Evolutionary conservation across 2,888 invertebrate species (phyloP).

Genomic region (Belgica antarctica): DNA sequence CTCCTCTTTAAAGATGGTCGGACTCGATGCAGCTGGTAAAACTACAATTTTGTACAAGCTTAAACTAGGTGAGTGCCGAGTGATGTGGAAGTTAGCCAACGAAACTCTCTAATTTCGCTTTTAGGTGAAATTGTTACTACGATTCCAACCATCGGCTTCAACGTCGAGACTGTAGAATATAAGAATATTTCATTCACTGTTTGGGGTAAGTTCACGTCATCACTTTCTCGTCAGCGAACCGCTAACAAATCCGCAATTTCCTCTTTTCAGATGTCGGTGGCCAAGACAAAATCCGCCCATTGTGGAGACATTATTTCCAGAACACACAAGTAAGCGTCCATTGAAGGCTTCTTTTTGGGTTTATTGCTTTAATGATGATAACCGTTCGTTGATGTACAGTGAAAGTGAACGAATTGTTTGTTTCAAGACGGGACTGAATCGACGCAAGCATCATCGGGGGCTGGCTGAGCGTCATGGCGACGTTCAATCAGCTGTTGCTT

Average conservation of each 20-base stretch:
- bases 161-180: conserved; percentile 98
- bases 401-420: conserved; percentile 46
- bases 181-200: conserved; percentile 99
- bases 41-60: conserved; percentile 99
- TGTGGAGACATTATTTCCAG: conserved; percentile 98
- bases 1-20: conserved; percentile 70
- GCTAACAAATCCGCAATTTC: neutral
- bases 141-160: conserved; percentile 69
- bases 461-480: too few species aligned
- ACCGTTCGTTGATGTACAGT: conserved; percentile 32
- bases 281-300: conserved; percentile 95
- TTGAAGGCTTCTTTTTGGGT: too few species aligned
- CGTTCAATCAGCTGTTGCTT: too few species aligned
- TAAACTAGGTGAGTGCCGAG: conserved; percentile 88
- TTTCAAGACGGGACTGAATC: conserved; percentile 54
- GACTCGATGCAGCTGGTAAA: conserved; percentile 99
- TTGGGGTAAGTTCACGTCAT: conserved; percentile 61
- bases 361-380: conserved; percentile 25
- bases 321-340: conserved; percentile 72
- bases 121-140: conserved; percentile 38
- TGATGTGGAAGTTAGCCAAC: conserved; percentile 1
- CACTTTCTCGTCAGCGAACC: neutral
- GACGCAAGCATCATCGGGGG: too few species aligned
- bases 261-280: conserved; percentile 72
- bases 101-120: conserved; percentile 22